Percentiles rank a stretch among this genome's conserved stretches.
phyloP scores from a whole-genome alignment of 2,797 vertebrate genomes.

The Peromyscus nudipes region DNA sequence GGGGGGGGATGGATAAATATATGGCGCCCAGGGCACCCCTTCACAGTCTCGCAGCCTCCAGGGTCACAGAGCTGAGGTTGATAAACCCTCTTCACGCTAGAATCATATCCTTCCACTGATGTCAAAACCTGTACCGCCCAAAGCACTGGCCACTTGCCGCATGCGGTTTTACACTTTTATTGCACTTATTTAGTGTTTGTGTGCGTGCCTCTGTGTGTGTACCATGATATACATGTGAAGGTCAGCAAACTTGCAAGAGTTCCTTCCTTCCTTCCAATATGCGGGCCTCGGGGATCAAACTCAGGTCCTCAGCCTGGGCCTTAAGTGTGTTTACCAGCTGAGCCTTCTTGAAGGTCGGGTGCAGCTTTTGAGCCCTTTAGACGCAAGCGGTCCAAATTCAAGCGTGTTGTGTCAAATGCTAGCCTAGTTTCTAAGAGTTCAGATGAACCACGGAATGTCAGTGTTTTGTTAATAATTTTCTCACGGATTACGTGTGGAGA shows the following conservation, averaged over 20 bases:
- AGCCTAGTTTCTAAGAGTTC: conserved; percentile 1
- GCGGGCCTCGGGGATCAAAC: neutral
- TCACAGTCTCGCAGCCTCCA: neutral
- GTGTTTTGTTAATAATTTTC: conserved; percentile 44
- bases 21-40: neutral
- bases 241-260: neutral
- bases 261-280: neutral
- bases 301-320: neutral
- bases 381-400: neutral
- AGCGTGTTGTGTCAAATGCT: neutral
- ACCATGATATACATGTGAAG: no score
- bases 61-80: neutral
- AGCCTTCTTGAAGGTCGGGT: neutral
- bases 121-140: neutral
- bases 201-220: neutral
- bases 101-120: neutral
- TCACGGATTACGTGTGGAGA: conserved; percentile 3
- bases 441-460: neutral
- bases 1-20: neutral
- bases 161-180: neutral
- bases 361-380: neutral
- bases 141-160: neutral
- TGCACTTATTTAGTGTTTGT: neutral
- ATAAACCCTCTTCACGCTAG: no score
- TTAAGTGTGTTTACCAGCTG: neutral